A percentile compares a stretch with the other conserved stretches of the same genome.
phyloP scores from a whole-genome alignment of 2,888 invertebrate genomes.

The Notodonta dromedarius region DNA sequence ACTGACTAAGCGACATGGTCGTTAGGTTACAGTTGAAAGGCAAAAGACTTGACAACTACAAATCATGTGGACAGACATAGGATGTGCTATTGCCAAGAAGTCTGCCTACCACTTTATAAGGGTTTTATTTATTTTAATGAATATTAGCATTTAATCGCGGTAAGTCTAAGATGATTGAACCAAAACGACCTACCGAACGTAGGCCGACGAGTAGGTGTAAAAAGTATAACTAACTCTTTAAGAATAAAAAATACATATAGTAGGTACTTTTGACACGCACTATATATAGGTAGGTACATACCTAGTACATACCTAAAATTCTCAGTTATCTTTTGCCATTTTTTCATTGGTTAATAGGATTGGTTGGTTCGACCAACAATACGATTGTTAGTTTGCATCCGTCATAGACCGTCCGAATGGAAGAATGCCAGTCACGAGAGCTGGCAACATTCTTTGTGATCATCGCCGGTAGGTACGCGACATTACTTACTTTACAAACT shows the following conservation, averaged over 20 bases:
- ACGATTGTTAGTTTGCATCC: conserved; percentile 1
- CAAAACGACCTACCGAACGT: too few relatives aligned
- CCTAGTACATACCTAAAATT: background rate
- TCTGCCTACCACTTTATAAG: too few relatives aligned
- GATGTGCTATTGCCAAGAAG: too few relatives aligned
- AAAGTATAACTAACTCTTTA: too few relatives aligned
- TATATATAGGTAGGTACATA: too few relatives aligned
- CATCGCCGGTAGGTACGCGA: conserved; percentile 25
- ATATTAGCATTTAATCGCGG: too few relatives aligned
- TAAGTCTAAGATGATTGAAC: too few relatives aligned
- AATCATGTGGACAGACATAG: background rate
- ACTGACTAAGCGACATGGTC: background rate
- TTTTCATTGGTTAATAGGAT: background rate
- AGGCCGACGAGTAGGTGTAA: too few relatives aligned
- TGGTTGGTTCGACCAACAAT: background rate
- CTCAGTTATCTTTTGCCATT: background rate
- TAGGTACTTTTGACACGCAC: too few relatives aligned
- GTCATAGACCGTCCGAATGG: conserved; percentile 36
- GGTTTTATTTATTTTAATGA: too few relatives aligned
- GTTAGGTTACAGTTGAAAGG: conserved; percentile 1
- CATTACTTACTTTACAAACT: too few relatives aligned
- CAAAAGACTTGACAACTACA: conserved; percentile 1
- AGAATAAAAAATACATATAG: too few relatives aligned
- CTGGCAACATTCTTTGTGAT: conserved; percentile 38
- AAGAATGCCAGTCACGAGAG: conserved; percentile 47